Evolutionary conservation across 2,888 invertebrate species (phyloP).

Genomic region (Galeopsomyia nigrocyanea): DNA sequence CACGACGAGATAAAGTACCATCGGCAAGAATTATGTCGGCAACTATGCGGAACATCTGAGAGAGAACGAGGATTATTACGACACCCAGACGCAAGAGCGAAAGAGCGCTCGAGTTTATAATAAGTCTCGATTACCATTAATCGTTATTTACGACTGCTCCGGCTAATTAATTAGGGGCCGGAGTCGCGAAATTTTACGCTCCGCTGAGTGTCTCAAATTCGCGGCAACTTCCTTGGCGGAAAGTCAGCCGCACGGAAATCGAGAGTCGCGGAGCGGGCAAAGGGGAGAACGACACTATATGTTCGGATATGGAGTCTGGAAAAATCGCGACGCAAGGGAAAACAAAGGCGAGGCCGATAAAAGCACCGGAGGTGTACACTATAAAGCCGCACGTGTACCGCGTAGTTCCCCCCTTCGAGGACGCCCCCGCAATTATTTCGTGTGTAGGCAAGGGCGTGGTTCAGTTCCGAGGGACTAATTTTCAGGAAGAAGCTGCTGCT

Average conservation of each 20-base stretch:
- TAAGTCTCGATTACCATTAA: constrained; percentile 47
- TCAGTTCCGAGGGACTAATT: constrained; percentile 56
- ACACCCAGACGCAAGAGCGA: constrained; percentile 3
- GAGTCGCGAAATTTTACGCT: constrained; percentile 36
- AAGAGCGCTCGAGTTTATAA: constrained; percentile 37
- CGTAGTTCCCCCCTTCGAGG: constrained; percentile 9
- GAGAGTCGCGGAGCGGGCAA: too few species aligned
- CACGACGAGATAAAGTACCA: neutral
- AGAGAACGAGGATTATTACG: constrained; percentile 32
- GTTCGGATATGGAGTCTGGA: too few species aligned
- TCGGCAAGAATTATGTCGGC: constrained; percentile 31
- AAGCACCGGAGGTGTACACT: neutral
- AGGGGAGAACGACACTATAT: too few species aligned
- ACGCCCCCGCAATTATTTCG: constrained; percentile 67
- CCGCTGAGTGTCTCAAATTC: constrained; percentile 12
- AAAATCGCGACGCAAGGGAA: neutral
- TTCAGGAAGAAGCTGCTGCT: neutral
- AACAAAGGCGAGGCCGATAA: neutral
- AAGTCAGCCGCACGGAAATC: too few species aligned
- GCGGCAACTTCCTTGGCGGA: too few species aligned
- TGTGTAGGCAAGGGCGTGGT: constrained; percentile 67
- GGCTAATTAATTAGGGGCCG: constrained; percentile 38
- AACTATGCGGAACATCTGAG: constrained; percentile 38
- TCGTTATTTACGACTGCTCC: constrained; percentile 43
- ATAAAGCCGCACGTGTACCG: neutral